These are phyloP conservation scores for Danio jaintianensis DNA, from an alignment of 2,797 vertebrate genomes.

Conservation along the genomic window DNA sequence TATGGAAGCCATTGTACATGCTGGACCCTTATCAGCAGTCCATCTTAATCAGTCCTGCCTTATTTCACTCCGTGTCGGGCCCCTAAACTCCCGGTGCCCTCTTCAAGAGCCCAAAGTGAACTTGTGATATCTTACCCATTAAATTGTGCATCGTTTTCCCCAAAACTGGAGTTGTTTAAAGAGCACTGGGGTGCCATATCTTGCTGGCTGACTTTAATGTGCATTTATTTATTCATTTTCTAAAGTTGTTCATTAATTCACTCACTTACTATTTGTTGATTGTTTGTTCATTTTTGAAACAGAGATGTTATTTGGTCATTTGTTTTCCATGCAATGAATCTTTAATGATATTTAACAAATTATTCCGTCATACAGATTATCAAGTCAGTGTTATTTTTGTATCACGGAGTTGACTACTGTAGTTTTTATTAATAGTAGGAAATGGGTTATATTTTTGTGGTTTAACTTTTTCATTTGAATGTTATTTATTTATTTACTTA, in stretches of 20 bases:
- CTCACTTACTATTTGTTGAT: too few species aligned
- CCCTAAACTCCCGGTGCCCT: background rate
- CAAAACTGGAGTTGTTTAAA: conserved; percentile 25
- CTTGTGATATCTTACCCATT: conserved; percentile 17
- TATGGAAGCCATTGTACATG: conserved; percentile 61
- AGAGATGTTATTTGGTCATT: background rate
- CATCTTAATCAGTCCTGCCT: conserved; percentile 65
- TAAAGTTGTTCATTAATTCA: background rate
- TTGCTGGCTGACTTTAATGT: background rate
- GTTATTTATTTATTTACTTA: too few species aligned
- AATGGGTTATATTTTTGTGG: too few species aligned
- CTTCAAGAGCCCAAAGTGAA: conserved; percentile 1
- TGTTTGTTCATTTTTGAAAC: background rate
- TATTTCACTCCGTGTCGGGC: conserved; percentile 52
- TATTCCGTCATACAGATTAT: too few species aligned
- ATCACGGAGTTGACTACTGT: too few species aligned
- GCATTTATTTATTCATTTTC: background rate
- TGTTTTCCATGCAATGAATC: background rate
- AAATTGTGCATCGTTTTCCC: conserved; percentile 35
- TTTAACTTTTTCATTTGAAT: too few species aligned
- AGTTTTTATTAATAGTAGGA: too few species aligned
- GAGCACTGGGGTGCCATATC: background rate
- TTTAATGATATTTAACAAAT: too few species aligned
- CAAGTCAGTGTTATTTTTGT: too few species aligned
- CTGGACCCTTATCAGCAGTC: conserved; percentile 59